Evolutionary conservation across 1,140 invertebrate genomes (phyloP), one percentile per base, ranked within the genome.

Genomic region (Atta cephalotes): DNA sequence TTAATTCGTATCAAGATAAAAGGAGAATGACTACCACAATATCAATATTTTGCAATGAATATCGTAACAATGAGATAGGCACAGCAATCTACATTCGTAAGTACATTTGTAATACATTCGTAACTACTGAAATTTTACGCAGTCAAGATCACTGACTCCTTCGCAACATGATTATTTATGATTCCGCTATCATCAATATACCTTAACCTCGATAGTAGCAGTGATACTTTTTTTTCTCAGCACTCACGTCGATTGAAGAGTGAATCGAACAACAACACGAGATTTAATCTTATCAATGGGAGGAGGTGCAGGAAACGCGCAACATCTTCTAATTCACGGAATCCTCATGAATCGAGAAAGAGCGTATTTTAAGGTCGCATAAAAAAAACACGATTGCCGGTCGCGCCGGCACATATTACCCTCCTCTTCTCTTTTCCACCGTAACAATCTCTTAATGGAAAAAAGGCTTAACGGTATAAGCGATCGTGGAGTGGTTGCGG

Each of bases 391-490:
- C 72, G 49, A 88, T 86, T 66, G 85, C 49, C 35, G 74, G 63
- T 86, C 62, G 63, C 65, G 62, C 12, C 53, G 25, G 25, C 65
- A 56, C 72, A 39, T 1, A 45, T 62, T 39, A 53, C 39, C 31
- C 16, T 74, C 79, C 56, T 45, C n/a, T 21, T 39, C 25, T 53
- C 56, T 6, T 25, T 31, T 35, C 16, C 51, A 31, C n/a, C 49
- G 85, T 70, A 82, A 80, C 77, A 71, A 86, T 86, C 85, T 85
- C 65, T 79, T 86, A 86, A 86, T 86, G 85, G 77, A 82, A 81
- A 82, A 80, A 86, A 80, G 77, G 85, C 80, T 72, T 86, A 71
- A 65, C 82, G 51, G 62, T 62, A 65, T 78, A 80, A 78, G 74
- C 82, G 78, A 77, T 72, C 80, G 81, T 72, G 70, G 70, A 31